phyloP scores from a whole-genome alignment of 2,113 vertebrate species.

The Beaufortia kweichowensis region DNA sequence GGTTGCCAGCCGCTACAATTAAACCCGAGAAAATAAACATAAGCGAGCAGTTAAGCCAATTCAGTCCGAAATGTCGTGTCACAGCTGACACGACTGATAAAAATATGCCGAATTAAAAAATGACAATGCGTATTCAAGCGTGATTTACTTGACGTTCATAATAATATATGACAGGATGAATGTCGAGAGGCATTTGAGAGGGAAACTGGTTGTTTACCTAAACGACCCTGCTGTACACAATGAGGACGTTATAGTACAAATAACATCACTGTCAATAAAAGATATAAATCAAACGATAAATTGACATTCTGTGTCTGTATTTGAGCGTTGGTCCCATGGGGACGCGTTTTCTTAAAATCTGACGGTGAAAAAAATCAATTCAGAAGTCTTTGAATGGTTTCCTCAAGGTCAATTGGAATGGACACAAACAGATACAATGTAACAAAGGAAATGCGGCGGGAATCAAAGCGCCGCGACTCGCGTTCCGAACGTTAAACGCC shows the following conservation, averaged over 20 bases:
- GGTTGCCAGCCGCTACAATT: neutral
- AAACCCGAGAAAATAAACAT: neutral
- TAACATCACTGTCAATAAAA: neutral
- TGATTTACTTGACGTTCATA: neutral
- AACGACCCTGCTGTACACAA: neutral
- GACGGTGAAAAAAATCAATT: neutral
- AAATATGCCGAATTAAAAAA: neutral
- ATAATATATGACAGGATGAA: neutral
- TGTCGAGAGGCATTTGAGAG: neutral
- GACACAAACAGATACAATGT: conserved; percentile 13
- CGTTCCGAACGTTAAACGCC: neutral
- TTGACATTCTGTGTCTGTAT: neutral
- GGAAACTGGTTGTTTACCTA: conserved; percentile 16
- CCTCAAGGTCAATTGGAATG: conserved; percentile 49
- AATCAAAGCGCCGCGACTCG: neutral
- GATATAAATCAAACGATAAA: neutral
- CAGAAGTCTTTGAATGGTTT: conserved; percentile 29
- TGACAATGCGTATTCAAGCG: neutral
- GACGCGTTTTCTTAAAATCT: conserved; percentile 1
- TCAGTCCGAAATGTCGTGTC: neutral
- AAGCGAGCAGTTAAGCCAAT: neutral
- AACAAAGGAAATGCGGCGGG: conserved; percentile 43
- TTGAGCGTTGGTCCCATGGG: conserved; percentile 2
- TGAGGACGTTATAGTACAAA: neutral
- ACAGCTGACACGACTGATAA: neutral